Conservation (phyloP, 2,888 invertebrate genomes). For the Catocala fraxini region DNA sequence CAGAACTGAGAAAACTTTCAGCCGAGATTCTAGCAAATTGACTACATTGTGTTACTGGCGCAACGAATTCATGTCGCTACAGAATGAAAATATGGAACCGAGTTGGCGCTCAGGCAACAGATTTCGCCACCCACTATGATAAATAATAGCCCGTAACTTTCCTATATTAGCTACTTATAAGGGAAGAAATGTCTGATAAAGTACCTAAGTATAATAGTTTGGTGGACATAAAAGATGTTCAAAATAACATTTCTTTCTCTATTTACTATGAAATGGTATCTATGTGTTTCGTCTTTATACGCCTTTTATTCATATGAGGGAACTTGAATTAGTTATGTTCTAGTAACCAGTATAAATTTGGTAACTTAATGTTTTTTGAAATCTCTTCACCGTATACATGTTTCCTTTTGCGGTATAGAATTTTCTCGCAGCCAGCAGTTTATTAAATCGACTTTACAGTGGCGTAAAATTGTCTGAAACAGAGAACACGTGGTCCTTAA, state of each 20-base stretch:
- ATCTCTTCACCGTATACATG: background rate
- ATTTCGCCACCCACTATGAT: conserved; percentile 55
- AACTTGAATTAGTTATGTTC: conserved; percentile 6
- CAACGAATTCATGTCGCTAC: conserved; percentile 49
- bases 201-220: conserved; percentile 44
- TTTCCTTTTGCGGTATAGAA: background rate
- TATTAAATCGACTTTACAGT: conserved; percentile 17
- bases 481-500: conserved; percentile 18
- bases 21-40: conserved; percentile 72
- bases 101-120: conserved; percentile 55
- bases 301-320: conserved; percentile 16
- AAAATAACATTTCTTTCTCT: conserved; percentile 35
- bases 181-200: conserved; percentile 32
- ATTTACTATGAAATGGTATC: conserved; percentile 22
- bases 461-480: conserved; percentile 11
- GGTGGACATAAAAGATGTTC: conserved; percentile 27
- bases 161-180: conserved; percentile 43
- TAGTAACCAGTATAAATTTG: conserved; percentile 2
- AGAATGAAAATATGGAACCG: conserved; percentile 55
- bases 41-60: conserved; percentile 73
- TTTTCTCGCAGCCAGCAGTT: background rate
- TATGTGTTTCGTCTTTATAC: conserved; percentile 11
- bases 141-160: conserved; percentile 51
- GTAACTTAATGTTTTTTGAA: conserved; percentile 7
- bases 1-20: conserved; percentile 69